Base-by-base conservation (phyloP, 2,888 invertebrate species). In the Arge pagana region DNA sequence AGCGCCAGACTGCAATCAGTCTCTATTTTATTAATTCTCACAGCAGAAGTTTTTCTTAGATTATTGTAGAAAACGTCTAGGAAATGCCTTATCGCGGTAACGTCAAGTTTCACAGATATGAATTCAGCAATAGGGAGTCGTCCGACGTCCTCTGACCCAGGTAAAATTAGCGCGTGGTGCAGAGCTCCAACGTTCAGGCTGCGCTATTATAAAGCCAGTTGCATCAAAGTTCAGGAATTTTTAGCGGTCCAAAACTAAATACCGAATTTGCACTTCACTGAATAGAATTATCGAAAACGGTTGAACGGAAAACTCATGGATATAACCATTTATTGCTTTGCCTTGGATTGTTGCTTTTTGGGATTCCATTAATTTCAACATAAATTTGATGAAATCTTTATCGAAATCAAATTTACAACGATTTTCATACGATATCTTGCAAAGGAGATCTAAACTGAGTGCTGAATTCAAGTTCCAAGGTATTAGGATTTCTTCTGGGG, bases 281-380 rank as follows among this genome's bases (percentile, higher is more conserved):
- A 36, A 36, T 19, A 36, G 16, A n/a, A 36, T 36, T 11, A 36
- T 36, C 3, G 18, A 36, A 13, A 36, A 18, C 10, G 36, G 36
- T 10, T 36, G 36, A 10, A 36, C 18, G n/a, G 36, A 36, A 36
- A 36, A 36, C 18, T 36, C 36, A n/a, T 36, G 36, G 36, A 36
- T 36, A 36, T 36, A 36, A 8, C 36, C 36, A 18, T 36, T 15
- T 1, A 36, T 10, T 16, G 16, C 15, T 18, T 36, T 36, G 19
- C 36, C 36, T 36, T 15, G 18, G 13, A 18, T 18, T 11, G 6
- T 15, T 36, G 16, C 13, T n/a, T 16, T 3, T 18, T 16, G 18
- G 10, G 8, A n/a, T 36, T 36, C 36, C 36, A 36, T 36, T 15
- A 36, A 36, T 18, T 36, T 36, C 15, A 36, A 16, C 36, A 36